These are phyloP conservation scores for Vireo altiloquus DNA, from an alignment of 2,113 vertebrate species.

Conservation along the genomic window DNA sequence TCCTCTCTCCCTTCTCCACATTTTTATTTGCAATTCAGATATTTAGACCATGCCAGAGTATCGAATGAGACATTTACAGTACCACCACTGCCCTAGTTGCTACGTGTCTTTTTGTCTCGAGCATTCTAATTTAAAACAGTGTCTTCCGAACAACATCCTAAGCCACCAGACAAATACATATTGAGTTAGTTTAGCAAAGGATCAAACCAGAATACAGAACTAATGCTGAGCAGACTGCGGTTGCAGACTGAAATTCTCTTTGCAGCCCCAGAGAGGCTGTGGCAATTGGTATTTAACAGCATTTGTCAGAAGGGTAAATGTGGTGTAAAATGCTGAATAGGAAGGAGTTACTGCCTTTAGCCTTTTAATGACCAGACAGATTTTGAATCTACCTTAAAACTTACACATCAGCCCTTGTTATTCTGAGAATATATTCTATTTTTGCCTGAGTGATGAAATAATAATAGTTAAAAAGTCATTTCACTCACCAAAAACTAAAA, in stretches of 20 bases:
- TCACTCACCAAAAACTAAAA: neutral
- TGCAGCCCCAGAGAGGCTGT: neutral
- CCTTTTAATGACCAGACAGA: neutral
- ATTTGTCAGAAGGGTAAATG: neutral
- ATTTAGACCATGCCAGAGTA: neutral
- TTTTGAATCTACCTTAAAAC: neutral
- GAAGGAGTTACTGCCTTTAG: neutral
- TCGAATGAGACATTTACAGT: rapidly evolving
- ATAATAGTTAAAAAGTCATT: neutral
- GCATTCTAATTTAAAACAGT: neutral
- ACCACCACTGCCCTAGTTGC: neutral
- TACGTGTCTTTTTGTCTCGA: neutral
- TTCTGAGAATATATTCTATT: neutral
- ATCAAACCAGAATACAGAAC: neutral
- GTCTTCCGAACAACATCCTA: neutral
- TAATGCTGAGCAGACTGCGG: neutral
- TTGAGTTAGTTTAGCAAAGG: neutral
- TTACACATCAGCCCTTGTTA: neutral
- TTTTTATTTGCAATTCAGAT: neutral
- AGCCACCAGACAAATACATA: neutral
- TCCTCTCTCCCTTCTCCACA: neutral
- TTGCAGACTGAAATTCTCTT: neutral
- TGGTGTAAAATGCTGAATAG: neutral
- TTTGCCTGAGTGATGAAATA: neutral
- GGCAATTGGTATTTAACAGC: neutral